Evolutionary conservation across 2,888 invertebrate species (phyloP), one percentile per base, ranked within the genome.

Genomic region (Phania funesta): DNA sequence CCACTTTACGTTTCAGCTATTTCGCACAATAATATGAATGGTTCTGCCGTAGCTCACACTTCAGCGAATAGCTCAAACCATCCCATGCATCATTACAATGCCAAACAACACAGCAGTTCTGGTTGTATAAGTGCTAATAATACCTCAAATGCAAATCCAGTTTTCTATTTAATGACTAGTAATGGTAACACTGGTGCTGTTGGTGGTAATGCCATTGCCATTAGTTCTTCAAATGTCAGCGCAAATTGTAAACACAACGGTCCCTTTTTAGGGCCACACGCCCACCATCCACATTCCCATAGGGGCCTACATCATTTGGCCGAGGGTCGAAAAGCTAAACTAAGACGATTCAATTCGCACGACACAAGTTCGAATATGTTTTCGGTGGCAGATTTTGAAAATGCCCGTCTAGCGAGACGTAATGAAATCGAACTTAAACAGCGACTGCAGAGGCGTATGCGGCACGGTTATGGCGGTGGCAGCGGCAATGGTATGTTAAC

Each of bases 331-430:
- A 91, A 91, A 78, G 89, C 91, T 11, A 91, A 91, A 84, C 80
- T 91, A 84, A 87, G 91, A 73, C 88, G 91, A 38, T 91, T 90
- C 77, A 91, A 91, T 86, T 91, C 91, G 79, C 91, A 91, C 84
- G 91, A 91, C 70, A 90, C 90, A 13, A 91, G 91, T 86, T 89
- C 91, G 32, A 91, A 91, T 85, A 91, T 91, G 91, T 91, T 91
- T 87, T 91, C 91, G 46, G 91, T 91, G 56, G 90, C 91, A 1
- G 91, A 91, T 80, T 91, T 91, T 84, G 91, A 91, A 86, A 90
- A 91, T 86, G 91, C 91, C 46, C 89, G 91, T 44, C 85, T 91
- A 71, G 91, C 90, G 38, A 86, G 91, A 20, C 90, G 91, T 52
- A 91, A 91, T 81, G 91, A 91, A 86, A 89, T 90, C 77, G 91